Percentiles rank a stretch among this genome's conserved stretches.
Conservation (phyloP, 2,888 invertebrate species). For the Apomyelois bistriatella region DNA sequence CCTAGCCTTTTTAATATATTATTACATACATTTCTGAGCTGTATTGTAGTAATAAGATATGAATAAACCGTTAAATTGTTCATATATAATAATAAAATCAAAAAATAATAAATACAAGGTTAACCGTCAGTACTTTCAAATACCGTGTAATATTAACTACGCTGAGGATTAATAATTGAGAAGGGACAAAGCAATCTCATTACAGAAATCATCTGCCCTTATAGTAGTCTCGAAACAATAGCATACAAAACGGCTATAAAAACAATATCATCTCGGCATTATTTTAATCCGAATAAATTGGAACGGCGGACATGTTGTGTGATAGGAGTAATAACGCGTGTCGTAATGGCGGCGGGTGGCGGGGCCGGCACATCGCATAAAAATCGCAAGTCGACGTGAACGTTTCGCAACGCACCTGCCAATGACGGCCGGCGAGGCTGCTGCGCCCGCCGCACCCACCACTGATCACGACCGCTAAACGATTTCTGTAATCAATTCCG, state of each 20-base stretch:
- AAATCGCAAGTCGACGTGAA: slow-evolving; percentile 53
- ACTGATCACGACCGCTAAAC: background rate
- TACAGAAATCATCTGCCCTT: too few relatives aligned
- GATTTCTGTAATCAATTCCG: background rate
- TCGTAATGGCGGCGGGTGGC: slow-evolving; percentile 50
- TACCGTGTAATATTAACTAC: too few relatives aligned
- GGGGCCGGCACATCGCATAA: slow-evolving; percentile 47
- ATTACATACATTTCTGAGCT: too few relatives aligned
- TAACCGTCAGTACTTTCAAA: too few relatives aligned
- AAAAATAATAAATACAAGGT: too few relatives aligned
- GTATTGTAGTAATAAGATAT: too few relatives aligned
- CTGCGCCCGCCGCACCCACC: slow-evolving; percentile 13
- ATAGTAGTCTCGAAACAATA: too few relatives aligned
- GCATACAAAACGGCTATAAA: background rate
- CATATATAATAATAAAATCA: too few relatives aligned
- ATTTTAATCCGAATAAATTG: slow-evolving; percentile 35
- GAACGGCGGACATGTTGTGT: slow-evolving; percentile 48
- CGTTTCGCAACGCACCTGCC: slow-evolving; percentile 62
- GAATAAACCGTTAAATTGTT: too few relatives aligned
- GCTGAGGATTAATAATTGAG: too few relatives aligned
- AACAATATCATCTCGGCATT: slow-evolving; percentile 22
- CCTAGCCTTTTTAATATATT: too few relatives aligned
- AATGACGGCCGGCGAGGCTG: slow-evolving; percentile 16
- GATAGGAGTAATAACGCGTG: slow-evolving; percentile 48
- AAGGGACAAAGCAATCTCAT: too few relatives aligned